Evolutionary conservation across 2,888 invertebrate species (phyloP).

Genomic region (Campaea margaritaria): DNA sequence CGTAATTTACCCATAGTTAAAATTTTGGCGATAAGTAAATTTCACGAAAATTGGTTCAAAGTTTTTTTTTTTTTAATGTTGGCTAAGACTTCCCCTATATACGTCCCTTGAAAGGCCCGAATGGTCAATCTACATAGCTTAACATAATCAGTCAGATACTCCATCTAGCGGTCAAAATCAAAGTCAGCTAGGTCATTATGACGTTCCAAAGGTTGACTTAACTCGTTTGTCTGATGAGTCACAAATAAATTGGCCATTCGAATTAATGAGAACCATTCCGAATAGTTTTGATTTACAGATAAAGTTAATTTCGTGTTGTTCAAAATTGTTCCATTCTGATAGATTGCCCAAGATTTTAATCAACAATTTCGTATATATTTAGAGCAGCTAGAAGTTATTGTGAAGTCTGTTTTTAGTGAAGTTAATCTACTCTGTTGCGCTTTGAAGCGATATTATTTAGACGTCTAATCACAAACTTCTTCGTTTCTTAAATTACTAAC

Average conservation of each 20-base stretch:
- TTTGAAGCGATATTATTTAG: not conserved
- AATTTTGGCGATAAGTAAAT: too few relatives aligned
- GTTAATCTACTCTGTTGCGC: not conserved
- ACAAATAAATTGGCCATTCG: conserved; percentile 9
- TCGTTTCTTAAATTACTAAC: too few relatives aligned
- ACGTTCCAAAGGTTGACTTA: not conserved
- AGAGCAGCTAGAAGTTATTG: conserved; percentile 9
- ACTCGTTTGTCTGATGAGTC: too few relatives aligned
- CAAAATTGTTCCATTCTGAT: conserved; percentile 16
- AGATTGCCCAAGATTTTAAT: conserved; percentile 16
- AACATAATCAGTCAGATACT: too few relatives aligned
- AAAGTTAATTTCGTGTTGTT: conserved; percentile 2
- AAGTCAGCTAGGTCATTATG: not conserved
- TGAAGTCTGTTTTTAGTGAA: conserved; percentile 9
- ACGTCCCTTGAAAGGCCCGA: too few relatives aligned
- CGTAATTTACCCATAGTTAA: too few relatives aligned
- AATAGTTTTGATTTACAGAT: conserved; percentile 23
- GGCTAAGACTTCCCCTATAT: too few relatives aligned
- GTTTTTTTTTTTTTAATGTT: too few relatives aligned
- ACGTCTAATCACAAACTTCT: too few relatives aligned
- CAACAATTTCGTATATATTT: conserved; percentile 15
- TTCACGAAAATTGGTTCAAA: too few relatives aligned
- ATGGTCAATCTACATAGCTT: too few relatives aligned
- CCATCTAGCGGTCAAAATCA: not conserved
- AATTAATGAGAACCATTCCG: conserved; percentile 10